Conservation (phyloP, 2,797 vertebrate genomes). For the Pseudochirops cupreus region DNA sequence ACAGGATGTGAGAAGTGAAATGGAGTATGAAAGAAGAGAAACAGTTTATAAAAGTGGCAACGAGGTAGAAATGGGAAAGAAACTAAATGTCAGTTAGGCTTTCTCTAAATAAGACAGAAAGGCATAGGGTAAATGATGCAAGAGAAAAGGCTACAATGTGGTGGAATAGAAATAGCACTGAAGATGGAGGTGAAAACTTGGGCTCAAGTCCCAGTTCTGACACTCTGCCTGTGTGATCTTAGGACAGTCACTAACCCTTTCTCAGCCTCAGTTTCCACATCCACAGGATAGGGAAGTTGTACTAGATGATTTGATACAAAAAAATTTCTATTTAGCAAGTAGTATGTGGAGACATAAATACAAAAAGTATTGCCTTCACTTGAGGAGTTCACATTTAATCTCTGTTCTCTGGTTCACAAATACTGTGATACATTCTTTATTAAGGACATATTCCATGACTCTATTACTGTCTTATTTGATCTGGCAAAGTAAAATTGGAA, state of each 20-base stretch:
- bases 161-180: background rate
- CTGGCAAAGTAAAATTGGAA: background rate
- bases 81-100: constrained; percentile 13
- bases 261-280: background rate
- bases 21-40: constrained; percentile 55
- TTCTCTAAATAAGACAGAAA: constrained; percentile 48
- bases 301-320: background rate
- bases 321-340: background rate
- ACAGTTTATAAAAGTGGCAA: constrained; percentile 12
- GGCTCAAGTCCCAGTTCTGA: background rate
- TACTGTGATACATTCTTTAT: background rate
- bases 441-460: background rate
- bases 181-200: too few species aligned
- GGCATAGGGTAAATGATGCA: constrained; percentile 28
- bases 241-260: background rate
- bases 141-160: background rate
- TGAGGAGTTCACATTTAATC: background rate
- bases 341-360: background rate
- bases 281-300: background rate
- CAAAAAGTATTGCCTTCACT: background rate
- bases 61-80: constrained; percentile 12
- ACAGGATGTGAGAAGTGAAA: constrained; percentile 13
- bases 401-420: background rate
- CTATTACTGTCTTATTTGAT: background rate
- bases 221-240: background rate